Conservation (phyloP, 2,113 vertebrate species). For the Camelus bactrianus region DNA sequence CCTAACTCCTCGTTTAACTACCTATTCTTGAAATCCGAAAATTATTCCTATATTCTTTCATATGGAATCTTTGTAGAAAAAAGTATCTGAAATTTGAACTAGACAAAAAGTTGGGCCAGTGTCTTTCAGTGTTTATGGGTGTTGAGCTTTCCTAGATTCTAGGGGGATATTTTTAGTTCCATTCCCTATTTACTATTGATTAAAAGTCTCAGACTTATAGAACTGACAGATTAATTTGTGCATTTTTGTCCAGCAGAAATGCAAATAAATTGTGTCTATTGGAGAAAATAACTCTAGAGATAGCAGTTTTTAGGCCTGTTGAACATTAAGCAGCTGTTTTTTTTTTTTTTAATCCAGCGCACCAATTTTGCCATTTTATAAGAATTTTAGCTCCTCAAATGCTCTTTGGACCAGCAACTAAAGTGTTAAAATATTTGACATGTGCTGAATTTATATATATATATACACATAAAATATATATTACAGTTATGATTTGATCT, state of each 20-base stretch:
- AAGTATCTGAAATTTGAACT: neutral
- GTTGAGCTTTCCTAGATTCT: neutral
- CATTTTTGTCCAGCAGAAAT: neutral
- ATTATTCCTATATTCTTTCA: neutral
- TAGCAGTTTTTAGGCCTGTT: neutral
- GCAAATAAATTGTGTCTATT: neutral
- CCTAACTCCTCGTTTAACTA: neutral
- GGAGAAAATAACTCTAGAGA: neutral
- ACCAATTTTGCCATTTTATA: neutral
- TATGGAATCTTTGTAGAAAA: neutral
- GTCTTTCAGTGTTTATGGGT: neutral
- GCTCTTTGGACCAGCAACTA: neutral
- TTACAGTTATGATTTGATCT: neutral
- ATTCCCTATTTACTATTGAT: neutral
- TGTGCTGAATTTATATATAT: neutral
- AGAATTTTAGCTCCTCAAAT: neutral
- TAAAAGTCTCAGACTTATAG: neutral
- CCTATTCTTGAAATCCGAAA: neutral
- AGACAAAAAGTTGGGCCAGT: neutral
- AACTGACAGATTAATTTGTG: neutral
- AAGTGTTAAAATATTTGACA: neutral
- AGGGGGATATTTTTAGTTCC: neutral
- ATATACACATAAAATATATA: neutral
- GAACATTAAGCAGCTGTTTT: neutral
- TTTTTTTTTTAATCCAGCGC: neutral